Evolutionary conservation across 1,140 invertebrate genomes (phyloP).

Genomic region (Papilio helenus): DNA sequence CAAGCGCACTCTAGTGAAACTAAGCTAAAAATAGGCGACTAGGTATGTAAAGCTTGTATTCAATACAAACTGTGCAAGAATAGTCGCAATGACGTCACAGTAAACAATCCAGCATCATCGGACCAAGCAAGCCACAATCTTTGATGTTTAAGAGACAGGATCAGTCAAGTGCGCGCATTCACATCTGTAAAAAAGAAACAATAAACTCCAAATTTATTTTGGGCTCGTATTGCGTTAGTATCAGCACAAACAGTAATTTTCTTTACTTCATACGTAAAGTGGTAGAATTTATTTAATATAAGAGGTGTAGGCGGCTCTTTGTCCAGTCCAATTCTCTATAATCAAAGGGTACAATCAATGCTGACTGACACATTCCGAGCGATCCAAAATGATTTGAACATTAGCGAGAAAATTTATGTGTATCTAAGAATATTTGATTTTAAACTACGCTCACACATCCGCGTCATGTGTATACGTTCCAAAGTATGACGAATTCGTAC

Average conservation of each 20-base stretch:
- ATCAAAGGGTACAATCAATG: constrained; percentile 13
- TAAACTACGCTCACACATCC: constrained; percentile 14
- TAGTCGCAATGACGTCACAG: constrained; percentile 49
- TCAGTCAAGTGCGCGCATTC: background rate
- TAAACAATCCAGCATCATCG: constrained; percentile 48
- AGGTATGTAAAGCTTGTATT: constrained; percentile 50
- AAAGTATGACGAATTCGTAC: background rate
- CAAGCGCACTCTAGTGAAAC: constrained; percentile 2
- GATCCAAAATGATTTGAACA: constrained; percentile 40
- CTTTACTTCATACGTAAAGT: background rate
- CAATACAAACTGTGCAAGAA: constrained; percentile 50
- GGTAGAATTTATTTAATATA: background rate
- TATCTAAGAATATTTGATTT: constrained; percentile 24
- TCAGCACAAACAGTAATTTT: background rate
- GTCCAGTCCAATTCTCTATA: background rate
- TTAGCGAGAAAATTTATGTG: constrained; percentile 29
- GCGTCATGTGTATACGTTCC: constrained; percentile 2
- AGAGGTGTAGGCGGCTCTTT: background rate
- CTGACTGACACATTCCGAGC: constrained; percentile 44
- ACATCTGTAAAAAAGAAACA: background rate
- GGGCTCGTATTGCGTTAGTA: background rate
- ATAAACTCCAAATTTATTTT: background rate
- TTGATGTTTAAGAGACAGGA: background rate
- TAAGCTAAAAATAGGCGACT: constrained; percentile 47
- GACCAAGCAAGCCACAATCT: constrained; percentile 41